A percentile compares a stretch with the other conserved stretches of the same genome.
phyloP scores from a whole-genome alignment of 2,113 vertebrate genomes.

The Sorex araneus region DNA sequence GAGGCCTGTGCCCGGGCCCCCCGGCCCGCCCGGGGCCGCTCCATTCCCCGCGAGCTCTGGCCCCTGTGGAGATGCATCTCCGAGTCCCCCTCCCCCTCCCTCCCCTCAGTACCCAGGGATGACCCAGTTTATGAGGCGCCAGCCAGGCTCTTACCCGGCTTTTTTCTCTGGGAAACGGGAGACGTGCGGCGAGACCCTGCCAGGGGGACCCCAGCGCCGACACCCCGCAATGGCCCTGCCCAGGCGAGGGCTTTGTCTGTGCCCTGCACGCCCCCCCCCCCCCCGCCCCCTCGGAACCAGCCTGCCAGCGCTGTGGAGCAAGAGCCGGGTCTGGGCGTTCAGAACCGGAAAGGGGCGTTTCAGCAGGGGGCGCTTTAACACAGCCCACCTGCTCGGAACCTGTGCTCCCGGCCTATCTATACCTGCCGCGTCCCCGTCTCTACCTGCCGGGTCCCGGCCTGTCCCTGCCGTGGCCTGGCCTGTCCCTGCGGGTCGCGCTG shows the following conservation, averaged over 20 bases:
- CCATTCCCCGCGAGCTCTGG: slow-evolving; percentile 61
- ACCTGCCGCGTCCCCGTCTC: not conserved
- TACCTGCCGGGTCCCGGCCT: too few relatives aligned
- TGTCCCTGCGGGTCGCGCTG: too few relatives aligned
- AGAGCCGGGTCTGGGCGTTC: slow-evolving; percentile 47
- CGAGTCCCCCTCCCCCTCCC: not conserved
- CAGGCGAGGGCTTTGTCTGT: slow-evolving; percentile 68
- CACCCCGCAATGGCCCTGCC: slow-evolving; percentile 79
- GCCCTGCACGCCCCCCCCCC: slow-evolving; percentile 52
- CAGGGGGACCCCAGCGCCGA: slow-evolving; percentile 71
- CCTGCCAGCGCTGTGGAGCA: slow-evolving; percentile 63
- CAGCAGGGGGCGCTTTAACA: slow-evolving; percentile 90
- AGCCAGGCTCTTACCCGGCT: not conserved
- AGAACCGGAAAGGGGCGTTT: slow-evolving; percentile 20
- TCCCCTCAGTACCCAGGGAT: not conserved
- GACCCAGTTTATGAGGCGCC: slow-evolving; percentile 54
- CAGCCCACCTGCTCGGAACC: slow-evolving; percentile 83
- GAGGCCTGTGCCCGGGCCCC: too few relatives aligned
- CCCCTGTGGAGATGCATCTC: not conserved
- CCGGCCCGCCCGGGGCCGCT: not conserved
- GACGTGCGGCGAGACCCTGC: slow-evolving; percentile 34
- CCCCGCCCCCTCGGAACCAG: slow-evolving; percentile 82
- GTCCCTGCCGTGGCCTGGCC: too few relatives aligned
- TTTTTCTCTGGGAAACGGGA: slow-evolving; percentile 8
- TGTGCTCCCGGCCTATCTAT: not conserved